Percentiles rank a stretch among this genome's conserved stretches.
phyloP scores from a whole-genome alignment of 2,888 invertebrate species.

The Coleophora deauratella region DNA sequence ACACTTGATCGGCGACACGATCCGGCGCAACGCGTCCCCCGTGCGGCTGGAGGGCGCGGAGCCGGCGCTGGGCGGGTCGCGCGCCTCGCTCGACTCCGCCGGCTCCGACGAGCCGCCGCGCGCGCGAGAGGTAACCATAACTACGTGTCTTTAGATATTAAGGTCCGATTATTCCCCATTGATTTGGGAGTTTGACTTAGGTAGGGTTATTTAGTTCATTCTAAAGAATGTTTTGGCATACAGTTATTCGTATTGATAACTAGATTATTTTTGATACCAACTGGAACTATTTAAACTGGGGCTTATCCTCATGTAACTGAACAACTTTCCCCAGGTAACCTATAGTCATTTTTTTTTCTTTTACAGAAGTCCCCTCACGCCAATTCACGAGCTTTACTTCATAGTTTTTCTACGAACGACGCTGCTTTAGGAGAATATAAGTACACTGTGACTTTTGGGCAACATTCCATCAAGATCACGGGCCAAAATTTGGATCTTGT shows the following conservation, averaged over 20 bases:
- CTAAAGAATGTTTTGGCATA: too few relatives aligned
- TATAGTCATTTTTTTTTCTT: slow-evolving; percentile 3
- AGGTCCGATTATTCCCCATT: too few relatives aligned
- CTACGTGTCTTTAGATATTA: too few relatives aligned
- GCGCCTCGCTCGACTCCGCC: slow-evolving; percentile 85
- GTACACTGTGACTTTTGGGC: slow-evolving; percentile 89
- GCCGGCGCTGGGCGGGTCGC: slow-evolving; percentile 78
- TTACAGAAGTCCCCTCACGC: slow-evolving; percentile 70
- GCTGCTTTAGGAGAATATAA: slow-evolving; percentile 90
- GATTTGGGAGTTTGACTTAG: too few relatives aligned
- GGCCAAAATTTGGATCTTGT: slow-evolving; percentile 90
- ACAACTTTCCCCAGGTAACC: too few relatives aligned
- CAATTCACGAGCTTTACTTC: slow-evolving; percentile 77
- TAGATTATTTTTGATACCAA: too few relatives aligned
- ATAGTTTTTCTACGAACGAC: slow-evolving; percentile 88
- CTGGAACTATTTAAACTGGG: too few relatives aligned
- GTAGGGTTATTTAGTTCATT: too few relatives aligned
- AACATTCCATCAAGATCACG: slow-evolving; percentile 88
- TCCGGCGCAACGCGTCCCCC: slow-evolving; percentile 94
- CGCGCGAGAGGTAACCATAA: slow-evolving; percentile 27
- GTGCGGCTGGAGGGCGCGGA: slow-evolving; percentile 77
- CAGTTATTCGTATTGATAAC: too few relatives aligned
- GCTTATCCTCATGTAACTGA: too few relatives aligned
- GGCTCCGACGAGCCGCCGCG: slow-evolving; percentile 62
- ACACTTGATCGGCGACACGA: slow-evolving; percentile 95